Evolutionary conservation across 2,113 vertebrate genomes (phyloP).

Genomic region (Cyanoderma ruficeps): DNA sequence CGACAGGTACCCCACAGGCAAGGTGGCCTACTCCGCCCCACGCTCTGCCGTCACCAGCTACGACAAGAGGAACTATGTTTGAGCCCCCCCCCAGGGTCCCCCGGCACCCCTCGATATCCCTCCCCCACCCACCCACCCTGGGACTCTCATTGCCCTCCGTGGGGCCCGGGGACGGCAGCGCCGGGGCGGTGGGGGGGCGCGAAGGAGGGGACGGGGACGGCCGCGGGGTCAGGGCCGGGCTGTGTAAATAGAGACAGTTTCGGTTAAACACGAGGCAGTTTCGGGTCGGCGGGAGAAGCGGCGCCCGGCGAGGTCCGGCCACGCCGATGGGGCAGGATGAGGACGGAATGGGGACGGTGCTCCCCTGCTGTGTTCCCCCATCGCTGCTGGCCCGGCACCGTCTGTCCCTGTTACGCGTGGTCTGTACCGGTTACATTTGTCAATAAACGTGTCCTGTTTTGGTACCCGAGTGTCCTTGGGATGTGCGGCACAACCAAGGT

Average conservation of each 20-base stretch:
- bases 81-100: constrained; percentile 41
- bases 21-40: constrained; percentile 83
- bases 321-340: background rate
- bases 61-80: constrained; percentile 92
- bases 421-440: constrained; percentile 53
- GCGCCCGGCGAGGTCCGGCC: background rate
- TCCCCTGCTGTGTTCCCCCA: background rate
- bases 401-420: constrained; percentile 30
- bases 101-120: background rate
- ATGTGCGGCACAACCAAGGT: background rate
- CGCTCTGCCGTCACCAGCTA: constrained; percentile 80
- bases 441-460: constrained; percentile 58
- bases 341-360: background rate
- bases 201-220: background rate
- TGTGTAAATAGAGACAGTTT: constrained; percentile 48
- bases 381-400: background rate
- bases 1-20: constrained; percentile 77
- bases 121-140: background rate
- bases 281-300: background rate
- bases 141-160: background rate
- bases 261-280: constrained; percentile 37
- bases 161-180: background rate
- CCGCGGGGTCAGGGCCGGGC: constrained; percentile 1
- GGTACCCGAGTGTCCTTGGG: background rate
- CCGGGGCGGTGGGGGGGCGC: background rate